Percentiles rank a stretch among this genome's conserved stretches.
phyloP scores from a whole-genome alignment of 2,797 vertebrate genomes.

The Lophotriccus pileatus region DNA sequence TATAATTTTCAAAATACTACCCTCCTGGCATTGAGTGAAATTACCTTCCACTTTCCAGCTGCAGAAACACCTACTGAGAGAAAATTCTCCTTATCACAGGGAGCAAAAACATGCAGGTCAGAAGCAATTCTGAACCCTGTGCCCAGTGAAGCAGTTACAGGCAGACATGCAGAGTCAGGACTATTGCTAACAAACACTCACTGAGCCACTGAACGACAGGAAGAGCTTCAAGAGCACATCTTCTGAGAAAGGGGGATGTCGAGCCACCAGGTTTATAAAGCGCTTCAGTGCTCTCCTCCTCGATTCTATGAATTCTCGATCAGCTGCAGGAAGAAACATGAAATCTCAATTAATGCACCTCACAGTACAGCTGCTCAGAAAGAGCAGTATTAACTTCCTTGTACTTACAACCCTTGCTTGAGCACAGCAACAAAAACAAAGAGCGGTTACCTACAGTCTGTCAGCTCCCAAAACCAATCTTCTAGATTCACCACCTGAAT shows the following conservation, averaged over 20 bases:
- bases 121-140: neutral
- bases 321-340: constrained; percentile 78
- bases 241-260: constrained; percentile 92
- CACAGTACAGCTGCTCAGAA: neutral
- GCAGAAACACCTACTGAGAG: neutral
- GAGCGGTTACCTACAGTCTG: neutral
- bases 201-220: constrained; percentile 91
- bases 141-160: neutral
- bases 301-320: constrained; percentile 94
- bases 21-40: neutral
- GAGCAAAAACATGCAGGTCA: neutral
- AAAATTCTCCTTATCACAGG: neutral
- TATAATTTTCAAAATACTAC: neutral
- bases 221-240: constrained; percentile 92
- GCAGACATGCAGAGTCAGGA: neutral
- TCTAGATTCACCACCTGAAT: neutral
- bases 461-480: neutral
- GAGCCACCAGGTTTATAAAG: constrained; percentile 92
- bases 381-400: neutral
- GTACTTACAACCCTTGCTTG: neutral
- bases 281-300: constrained; percentile 87
- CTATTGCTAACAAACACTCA: constrained; percentile 68
- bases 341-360: neutral
- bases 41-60: neutral
- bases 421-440: neutral